Conservation (phyloP, 2,888 invertebrate genomes). For the Noctua janthe region DNA sequence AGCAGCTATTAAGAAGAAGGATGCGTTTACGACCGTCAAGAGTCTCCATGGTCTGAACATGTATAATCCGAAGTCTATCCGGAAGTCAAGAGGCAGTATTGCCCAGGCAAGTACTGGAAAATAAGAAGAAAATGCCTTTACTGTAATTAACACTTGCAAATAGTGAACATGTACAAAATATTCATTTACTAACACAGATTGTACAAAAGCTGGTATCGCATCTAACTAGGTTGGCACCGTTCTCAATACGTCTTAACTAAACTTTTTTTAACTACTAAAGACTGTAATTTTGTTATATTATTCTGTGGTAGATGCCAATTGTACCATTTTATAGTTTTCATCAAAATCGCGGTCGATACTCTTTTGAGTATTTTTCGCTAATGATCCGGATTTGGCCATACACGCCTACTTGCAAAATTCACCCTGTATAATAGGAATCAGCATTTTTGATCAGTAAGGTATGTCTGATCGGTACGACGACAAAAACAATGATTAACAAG, state of each 20-base stretch:
- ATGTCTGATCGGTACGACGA: neutral
- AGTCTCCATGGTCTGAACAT: slow-evolving; percentile 94
- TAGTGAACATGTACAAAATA: neutral
- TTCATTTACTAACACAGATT: neutral
- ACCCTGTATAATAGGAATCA: neutral
- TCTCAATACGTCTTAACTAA: too few relatives aligned
- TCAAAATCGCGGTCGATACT: too few relatives aligned
- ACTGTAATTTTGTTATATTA: neutral
- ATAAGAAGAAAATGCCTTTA: slow-evolving; percentile 6
- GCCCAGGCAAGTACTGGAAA: slow-evolving; percentile 92
- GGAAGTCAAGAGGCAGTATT: slow-evolving; percentile 91
- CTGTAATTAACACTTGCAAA: neutral
- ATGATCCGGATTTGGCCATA: too few relatives aligned
- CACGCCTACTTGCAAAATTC: too few relatives aligned
- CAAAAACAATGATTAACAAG: neutral
- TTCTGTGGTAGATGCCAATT: neutral
- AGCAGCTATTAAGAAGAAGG: slow-evolving; percentile 91
- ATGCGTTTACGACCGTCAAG: slow-evolving; percentile 91
- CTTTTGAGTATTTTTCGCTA: too few relatives aligned
- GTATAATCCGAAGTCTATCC: slow-evolving; percentile 86
- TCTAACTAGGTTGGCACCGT: neutral
- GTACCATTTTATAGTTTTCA: neutral
- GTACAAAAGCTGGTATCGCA: neutral
- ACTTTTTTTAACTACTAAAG: neutral
- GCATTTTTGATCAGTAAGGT: neutral